phyloP scores from a whole-genome alignment of 2,797 vertebrate species.

The Notolepis coatsorum region DNA sequence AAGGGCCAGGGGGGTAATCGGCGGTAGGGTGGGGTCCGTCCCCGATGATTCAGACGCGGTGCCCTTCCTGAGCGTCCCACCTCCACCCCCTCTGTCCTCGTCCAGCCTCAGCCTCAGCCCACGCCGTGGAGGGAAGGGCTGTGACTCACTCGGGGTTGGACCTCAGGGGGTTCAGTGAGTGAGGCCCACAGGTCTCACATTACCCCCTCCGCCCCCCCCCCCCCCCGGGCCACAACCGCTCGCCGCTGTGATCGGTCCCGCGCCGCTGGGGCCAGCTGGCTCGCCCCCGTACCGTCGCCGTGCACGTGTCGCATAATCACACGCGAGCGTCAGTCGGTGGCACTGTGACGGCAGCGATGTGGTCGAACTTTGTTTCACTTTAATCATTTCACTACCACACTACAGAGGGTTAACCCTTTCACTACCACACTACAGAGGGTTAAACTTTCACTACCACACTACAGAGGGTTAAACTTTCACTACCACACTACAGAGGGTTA shows the following conservation, averaged over 20 bases:
- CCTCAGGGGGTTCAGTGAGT: constrained; percentile 39
- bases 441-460: no score
- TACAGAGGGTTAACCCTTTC: no score
- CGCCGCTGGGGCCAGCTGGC: constrained; percentile 11
- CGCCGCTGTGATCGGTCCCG: constrained; percentile 52
- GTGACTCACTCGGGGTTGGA: constrained; percentile 65
- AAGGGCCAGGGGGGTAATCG: constrained; percentile 36
- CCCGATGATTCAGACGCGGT: constrained; percentile 61
- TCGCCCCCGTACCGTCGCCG: constrained; percentile 3
- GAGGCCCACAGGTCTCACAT: constrained; percentile 55
- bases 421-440: no score
- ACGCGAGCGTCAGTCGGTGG: constrained; percentile 11
- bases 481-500: no score
- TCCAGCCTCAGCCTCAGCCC: constrained; percentile 48
- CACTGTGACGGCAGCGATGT: constrained; percentile 4
- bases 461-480: no score
- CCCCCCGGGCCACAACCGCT: constrained; percentile 55
- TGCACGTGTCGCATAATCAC: neutral
- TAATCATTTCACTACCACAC: no score
- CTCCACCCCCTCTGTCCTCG: constrained; percentile 28
- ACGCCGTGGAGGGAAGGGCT: constrained; percentile 49
- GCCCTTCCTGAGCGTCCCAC: constrained; percentile 29
- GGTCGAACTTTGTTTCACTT: neutral
- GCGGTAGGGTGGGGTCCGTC: constrained; percentile 37
- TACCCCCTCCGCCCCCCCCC: no score